A percentile compares a stretch with the other conserved stretches of the same genome.
Conservation (phyloP, 2,113 vertebrate species). For the Oncorhynchus mykiss region DNA sequence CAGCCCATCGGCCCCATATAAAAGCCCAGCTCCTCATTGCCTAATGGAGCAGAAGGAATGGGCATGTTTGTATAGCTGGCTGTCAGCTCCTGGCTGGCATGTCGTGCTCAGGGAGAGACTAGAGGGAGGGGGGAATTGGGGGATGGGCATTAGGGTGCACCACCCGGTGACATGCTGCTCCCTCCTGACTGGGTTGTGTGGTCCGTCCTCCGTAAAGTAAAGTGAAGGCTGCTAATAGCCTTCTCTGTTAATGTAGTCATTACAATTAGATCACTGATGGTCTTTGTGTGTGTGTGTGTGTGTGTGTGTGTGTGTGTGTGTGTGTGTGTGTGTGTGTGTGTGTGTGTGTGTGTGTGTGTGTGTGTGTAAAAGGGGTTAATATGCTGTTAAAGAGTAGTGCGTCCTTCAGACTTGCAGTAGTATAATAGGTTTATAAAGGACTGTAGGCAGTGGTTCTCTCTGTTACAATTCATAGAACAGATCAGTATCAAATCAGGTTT, state of each 20-base stretch:
- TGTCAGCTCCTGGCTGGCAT: conserved; percentile 52
- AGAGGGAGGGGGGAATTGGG: conserved; percentile 42
- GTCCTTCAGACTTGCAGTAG: conserved; percentile 18
- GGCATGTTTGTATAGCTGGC: conserved; percentile 56
- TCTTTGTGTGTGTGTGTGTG: conserved; percentile 34
- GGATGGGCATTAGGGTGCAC: conserved; percentile 60
- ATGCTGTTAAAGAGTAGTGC: background rate
- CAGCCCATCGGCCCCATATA: background rate
- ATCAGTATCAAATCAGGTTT: conserved; percentile 47
- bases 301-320: background rate
- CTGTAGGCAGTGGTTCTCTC: conserved; percentile 13
- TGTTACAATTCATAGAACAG: conserved; percentile 46
- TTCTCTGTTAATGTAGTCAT: conserved; percentile 69
- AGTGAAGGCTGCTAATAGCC: conserved; percentile 69
- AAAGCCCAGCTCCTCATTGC: conserved; percentile 29
- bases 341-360: background rate
- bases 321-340: conserved; percentile 31
- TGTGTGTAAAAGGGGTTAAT: background rate
- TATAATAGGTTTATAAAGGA: conserved; percentile 21
- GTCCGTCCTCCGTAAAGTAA: conserved; percentile 65
- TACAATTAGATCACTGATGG: conserved; percentile 62
- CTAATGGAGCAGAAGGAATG: conserved; percentile 67
- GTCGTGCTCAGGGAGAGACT: conserved; percentile 13
- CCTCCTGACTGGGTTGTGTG: conserved; percentile 58
- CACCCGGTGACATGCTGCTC: conserved; percentile 64